phyloP scores from a whole-genome alignment of 2,888 invertebrate genomes.

The Caenorhabditis parvicauda region DNA sequence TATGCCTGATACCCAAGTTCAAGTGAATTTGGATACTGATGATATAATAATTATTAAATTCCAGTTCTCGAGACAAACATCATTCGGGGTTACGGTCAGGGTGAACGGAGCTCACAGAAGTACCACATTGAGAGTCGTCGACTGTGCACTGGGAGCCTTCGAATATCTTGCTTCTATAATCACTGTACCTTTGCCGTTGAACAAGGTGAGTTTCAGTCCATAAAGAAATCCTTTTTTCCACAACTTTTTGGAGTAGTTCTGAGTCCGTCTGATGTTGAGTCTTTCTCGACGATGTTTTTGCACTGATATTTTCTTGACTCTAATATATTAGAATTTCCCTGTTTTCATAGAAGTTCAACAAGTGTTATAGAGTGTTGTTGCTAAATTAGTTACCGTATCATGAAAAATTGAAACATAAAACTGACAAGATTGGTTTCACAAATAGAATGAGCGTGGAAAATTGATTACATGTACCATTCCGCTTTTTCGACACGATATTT shows the following conservation, averaged over 20 bases:
- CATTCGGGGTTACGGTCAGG: slow-evolving; percentile 44
- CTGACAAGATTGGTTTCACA: neutral
- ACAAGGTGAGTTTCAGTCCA: slow-evolving; percentile 43
- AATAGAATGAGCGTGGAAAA: no score
- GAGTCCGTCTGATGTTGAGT: no score
- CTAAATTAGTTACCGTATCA: no score
- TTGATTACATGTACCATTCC: no score
- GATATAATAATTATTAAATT: slow-evolving; percentile 4
- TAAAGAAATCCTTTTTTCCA: no score
- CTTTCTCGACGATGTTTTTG: no score
- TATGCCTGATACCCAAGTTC: slow-evolving; percentile 34
- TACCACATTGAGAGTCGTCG: slow-evolving; percentile 30
- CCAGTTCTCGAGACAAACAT: slow-evolving; percentile 44
- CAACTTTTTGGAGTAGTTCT: no score
- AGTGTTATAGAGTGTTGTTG: no score
- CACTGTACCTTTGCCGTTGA: slow-evolving; percentile 38
- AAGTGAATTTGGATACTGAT: slow-evolving; percentile 14
- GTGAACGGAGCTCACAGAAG: slow-evolving; percentile 23
- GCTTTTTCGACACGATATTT: no score
- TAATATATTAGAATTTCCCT: no score
- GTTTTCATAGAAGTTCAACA: no score
- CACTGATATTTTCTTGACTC: no score
- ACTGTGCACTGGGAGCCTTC: slow-evolving; percentile 36
- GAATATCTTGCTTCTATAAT: slow-evolving; percentile 37
- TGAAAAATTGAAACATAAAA: neutral